phyloP scores from a whole-genome alignment of 2,888 invertebrate genomes.

The Drosophila cognata region DNA sequence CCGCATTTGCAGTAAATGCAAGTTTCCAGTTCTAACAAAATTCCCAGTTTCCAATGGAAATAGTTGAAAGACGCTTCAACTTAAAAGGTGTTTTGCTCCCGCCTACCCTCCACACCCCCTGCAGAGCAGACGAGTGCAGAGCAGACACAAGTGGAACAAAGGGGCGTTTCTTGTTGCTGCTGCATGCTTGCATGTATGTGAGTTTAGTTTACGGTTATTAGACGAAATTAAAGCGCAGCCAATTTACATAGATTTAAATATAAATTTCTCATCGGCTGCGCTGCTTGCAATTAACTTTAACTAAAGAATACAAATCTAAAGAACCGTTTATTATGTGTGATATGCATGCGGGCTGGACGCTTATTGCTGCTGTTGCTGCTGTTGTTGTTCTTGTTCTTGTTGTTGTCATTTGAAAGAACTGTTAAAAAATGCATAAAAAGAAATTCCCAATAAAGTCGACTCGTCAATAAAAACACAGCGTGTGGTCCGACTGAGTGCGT shows the following conservation, averaged over 20 bases:
- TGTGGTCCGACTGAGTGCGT: slow-evolving; percentile 19
- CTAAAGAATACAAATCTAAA: neutral
- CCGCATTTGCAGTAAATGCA: neutral
- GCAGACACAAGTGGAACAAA: neutral
- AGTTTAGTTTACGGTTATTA: slow-evolving; percentile 47
- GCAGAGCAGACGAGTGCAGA: neutral
- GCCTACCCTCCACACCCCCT: neutral
- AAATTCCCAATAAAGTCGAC: slow-evolving; percentile 39
- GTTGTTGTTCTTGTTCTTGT: slow-evolving; percentile 8
- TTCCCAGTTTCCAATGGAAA: neutral
- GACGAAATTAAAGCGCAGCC: slow-evolving; percentile 51
- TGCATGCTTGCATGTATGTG: neutral
- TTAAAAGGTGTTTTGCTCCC: slow-evolving; percentile 27
- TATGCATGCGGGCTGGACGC: slow-evolving; percentile 70
- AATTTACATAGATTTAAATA: slow-evolving; percentile 57
- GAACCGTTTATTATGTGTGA: slow-evolving; percentile 69
- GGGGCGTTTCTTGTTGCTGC: neutral
- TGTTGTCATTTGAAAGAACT: slow-evolving; percentile 38
- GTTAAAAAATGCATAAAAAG: slow-evolving; percentile 44
- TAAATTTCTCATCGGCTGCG: slow-evolving; percentile 21
- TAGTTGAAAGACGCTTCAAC: slow-evolving; percentile 7
- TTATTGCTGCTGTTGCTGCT: slow-evolving; percentile 10
- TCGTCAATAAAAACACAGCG: slow-evolving; percentile 61
- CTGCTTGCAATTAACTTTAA: slow-evolving; percentile 16
- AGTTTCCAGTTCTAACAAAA: neutral